These are phyloP conservation scores for Schizothorax lantsangensis DNA, from an alignment of 2,797 vertebrate genomes.

Conservation along the genomic window DNA sequence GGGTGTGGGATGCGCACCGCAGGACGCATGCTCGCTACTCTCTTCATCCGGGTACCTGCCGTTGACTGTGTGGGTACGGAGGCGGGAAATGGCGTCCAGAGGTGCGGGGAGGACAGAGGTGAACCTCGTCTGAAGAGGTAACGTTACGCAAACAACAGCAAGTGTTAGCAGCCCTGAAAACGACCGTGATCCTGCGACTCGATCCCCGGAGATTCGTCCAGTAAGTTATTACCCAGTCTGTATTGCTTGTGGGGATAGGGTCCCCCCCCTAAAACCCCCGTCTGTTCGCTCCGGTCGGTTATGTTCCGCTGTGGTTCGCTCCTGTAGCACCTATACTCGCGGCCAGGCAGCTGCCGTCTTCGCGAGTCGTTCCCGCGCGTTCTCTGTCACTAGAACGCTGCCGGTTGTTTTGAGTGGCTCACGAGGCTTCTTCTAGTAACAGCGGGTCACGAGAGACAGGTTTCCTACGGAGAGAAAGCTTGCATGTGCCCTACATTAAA, in stretches of 20 bases:
- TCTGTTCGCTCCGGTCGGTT: neutral
- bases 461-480: constrained; percentile 1
- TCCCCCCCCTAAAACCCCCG: constrained; percentile 4
- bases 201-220: constrained; percentile 34
- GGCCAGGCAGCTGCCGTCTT: neutral
- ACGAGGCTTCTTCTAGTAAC: neutral
- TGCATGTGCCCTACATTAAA: constrained; percentile 14
- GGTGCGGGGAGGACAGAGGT: constrained; percentile 72
- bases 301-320: constrained; percentile 28
- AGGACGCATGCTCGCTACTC: constrained; percentile 59
- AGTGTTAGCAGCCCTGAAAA: constrained; percentile 18
- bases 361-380: constrained; percentile 36
- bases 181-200: constrained; percentile 42
- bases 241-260: constrained; percentile 15
- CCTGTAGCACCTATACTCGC: neutral
- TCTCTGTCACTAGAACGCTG: neutral
- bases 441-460: constrained; percentile 11
- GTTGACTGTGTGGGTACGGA: constrained; percentile 77
- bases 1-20: constrained; percentile 33
- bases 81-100: constrained; percentile 90
- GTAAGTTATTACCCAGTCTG: constrained; percentile 48
- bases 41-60: constrained; percentile 82
- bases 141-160: constrained; percentile 44
- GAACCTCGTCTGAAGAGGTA: constrained; percentile 59
- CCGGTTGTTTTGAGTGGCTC: constrained; percentile 21